A percentile compares a stretch with the other conserved stretches of the same genome.
These are phyloP conservation scores for Ecliptopera silaceata DNA, from an alignment of 2,888 invertebrate species.

Conservation along the genomic window DNA sequence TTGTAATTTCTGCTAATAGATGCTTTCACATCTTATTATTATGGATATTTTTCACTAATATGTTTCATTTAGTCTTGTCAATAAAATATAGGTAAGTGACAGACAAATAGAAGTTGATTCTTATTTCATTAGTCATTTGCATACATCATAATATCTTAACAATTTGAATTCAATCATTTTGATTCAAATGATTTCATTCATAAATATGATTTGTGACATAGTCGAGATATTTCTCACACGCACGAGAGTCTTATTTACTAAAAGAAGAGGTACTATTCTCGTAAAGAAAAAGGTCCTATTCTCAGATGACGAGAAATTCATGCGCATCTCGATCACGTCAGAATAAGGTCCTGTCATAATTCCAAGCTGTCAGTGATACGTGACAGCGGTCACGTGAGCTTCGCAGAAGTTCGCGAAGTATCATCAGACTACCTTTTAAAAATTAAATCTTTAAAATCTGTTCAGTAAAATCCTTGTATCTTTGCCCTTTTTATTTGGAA, in stretches of 20 bases:
- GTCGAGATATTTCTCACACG: neutral
- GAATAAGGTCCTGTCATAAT: constrained; percentile 1
- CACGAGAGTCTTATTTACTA: too few species aligned
- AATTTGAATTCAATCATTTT: constrained; percentile 1
- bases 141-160: neutral
- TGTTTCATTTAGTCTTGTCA: neutral
- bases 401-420: constrained; percentile 6
- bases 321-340: neutral
- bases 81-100: too few species aligned
- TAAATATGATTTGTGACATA: neutral
- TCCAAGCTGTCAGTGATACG: constrained; percentile 1
- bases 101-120: too few species aligned
- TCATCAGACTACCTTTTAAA: constrained; percentile 1
- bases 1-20: constrained; percentile 42
- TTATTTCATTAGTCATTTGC: neutral
- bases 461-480: constrained; percentile 13
- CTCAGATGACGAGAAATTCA: too few species aligned
- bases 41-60: neutral
- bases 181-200: neutral
- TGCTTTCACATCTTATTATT: constrained; percentile 18
- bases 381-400: constrained; percentile 3
- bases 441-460: neutral
- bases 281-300: too few species aligned
- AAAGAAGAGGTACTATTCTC: too few species aligned
- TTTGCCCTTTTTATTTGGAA: neutral